phyloP scores from a whole-genome alignment of 2,888 invertebrate genomes.

The Drosophila incognita region DNA sequence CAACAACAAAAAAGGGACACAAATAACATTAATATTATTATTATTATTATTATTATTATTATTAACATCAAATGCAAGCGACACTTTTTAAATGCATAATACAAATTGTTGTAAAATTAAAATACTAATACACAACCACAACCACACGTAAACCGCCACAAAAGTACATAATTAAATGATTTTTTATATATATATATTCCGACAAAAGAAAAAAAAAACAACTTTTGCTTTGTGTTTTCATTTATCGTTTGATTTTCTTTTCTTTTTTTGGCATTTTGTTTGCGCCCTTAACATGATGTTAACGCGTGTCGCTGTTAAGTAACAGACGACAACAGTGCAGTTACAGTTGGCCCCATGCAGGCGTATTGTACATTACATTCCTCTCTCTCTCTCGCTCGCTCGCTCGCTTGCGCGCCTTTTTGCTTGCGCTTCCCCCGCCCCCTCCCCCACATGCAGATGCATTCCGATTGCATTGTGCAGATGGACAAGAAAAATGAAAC shows the following conservation, averaged over 20 bases:
- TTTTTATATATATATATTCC: constrained; percentile 67
- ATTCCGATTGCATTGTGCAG: constrained; percentile 26
- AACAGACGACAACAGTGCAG: constrained; percentile 5
- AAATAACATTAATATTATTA: constrained; percentile 55
- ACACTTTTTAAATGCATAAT: constrained; percentile 32
- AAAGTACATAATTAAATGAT: constrained; percentile 69
- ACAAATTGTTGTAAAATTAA: constrained; percentile 46
- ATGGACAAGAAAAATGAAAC: not conserved
- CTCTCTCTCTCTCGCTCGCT: not conserved
- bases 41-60: constrained; percentile 43
- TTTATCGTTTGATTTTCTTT: constrained; percentile 23
- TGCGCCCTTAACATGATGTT: constrained; percentile 38
- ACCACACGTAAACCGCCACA: constrained; percentile 43
- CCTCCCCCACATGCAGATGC: constrained; percentile 6
- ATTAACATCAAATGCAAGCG: constrained; percentile 38
- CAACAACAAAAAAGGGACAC: constrained; percentile 55
- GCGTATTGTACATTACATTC: constrained; percentile 14
- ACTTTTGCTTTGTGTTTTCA: constrained; percentile 52
- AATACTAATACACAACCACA: constrained; percentile 30
- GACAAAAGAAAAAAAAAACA: constrained; percentile 50
- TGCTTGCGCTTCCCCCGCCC: constrained; percentile 3
- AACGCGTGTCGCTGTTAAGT: constrained; percentile 26
- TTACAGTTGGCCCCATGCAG: constrained; percentile 20
- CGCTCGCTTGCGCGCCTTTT: not conserved
- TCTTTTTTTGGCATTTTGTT: constrained; percentile 29